Evolutionary conservation across 2,888 invertebrate genomes (phyloP), one percentile per base, ranked within the genome.

Genomic region (Eupeodes luniger): DNA sequence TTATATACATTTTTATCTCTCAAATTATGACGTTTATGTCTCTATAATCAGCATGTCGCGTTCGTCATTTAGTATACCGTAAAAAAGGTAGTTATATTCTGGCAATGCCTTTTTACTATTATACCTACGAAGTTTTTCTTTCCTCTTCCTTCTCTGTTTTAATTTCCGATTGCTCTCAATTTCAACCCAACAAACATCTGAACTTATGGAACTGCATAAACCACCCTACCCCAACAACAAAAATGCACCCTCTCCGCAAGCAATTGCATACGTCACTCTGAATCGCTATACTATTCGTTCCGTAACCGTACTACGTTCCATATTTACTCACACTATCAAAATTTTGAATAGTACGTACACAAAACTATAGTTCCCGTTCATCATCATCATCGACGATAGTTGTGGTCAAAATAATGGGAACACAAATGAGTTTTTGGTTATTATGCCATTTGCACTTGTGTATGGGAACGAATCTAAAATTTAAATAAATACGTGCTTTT

Each of bases 151-250:
- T 53, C 70, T 49, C 36, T 47, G 2, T 61, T 76, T 76, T 80
- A 72, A 83, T 80, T 87, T 88, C 84, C 87, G 77, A 77, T 81
- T 62, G 66, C 80, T 83, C 87, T 87, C 83, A 70, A 77, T 80
- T 81, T 72, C 75, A 36, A 27, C 47, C 47, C 40, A 40, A 9
- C 66, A 51, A 78, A 55, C 82, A 75, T 83, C 51, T 64, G 51
- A 74, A 53, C 27, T 27, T 2, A 27, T 27, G 27, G 3, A 27
- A 27, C 59, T 57, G n/a, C 47, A 55, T 19, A 19, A 47, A 10
- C 34, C 19, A 57, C 12, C 67, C 16, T 12, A 27, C 34, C 16
- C 44, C 40, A 40, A 40, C 40, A 40, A 40, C 40, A 40, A 40
- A 40, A 66, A 78, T 86, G 76, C 86, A 78, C 49, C 70, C 75